Conservation (phyloP, 2,113 vertebrate species). For the Hydrochoerus hydrochaeris region DNA sequence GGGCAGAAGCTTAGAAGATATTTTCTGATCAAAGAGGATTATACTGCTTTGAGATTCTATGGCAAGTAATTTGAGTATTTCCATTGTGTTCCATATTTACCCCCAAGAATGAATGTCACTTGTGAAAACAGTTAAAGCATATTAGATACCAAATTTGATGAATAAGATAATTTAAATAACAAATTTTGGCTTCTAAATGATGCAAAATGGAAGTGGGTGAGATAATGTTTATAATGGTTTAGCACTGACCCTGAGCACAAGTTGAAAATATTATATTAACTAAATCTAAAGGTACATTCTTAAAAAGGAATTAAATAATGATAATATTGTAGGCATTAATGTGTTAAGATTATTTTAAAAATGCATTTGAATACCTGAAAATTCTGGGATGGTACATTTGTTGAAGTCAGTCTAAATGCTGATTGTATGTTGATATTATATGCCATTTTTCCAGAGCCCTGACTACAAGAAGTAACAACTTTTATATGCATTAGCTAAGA, state of each 20-base stretch:
- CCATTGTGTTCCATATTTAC: not conserved
- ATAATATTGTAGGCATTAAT: not conserved
- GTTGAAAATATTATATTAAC: not conserved
- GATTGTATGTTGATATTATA: not conserved
- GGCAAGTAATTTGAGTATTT: not conserved
- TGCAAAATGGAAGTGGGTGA: slow-evolving; percentile 1
- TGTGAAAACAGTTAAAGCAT: slow-evolving; percentile 28
- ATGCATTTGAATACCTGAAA: not conserved
- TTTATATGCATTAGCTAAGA: not conserved
- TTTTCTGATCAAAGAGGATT: not conserved
- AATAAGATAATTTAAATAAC: not conserved
- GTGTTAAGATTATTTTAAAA: not conserved
- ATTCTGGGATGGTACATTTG: not conserved
- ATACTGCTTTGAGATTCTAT: not conserved
- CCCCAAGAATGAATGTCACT: not conserved
- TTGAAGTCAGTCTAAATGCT: not conserved
- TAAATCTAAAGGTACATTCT: not conserved
- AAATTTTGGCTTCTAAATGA: not conserved
- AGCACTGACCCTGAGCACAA: not conserved
- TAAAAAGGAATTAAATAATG: not conserved
- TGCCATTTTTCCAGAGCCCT: not conserved
- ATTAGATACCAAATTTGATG: not conserved
- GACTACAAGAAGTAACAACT: not conserved
- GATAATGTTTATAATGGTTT: not conserved
- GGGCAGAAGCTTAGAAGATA: not conserved